Evolutionary conservation across 2,888 invertebrate genomes (phyloP).

Genomic region (Calameuta filiformis): DNA sequence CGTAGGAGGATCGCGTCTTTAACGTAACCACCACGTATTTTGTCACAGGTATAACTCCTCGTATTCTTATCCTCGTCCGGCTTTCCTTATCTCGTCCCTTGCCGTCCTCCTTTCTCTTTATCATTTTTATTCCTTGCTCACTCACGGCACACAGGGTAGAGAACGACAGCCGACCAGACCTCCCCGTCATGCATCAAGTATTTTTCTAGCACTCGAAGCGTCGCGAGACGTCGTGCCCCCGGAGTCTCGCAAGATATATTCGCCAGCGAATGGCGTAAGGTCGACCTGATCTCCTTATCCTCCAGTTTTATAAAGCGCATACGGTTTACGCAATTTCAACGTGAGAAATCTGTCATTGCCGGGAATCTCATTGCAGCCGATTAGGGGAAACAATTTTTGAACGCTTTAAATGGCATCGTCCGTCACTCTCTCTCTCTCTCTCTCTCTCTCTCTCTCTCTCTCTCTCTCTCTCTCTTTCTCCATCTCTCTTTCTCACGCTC

Average conservation of each 20-base stretch:
- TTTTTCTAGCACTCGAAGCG: conserved; percentile 15
- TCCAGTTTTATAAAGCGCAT: too few relatives aligned
- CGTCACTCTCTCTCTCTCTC: conserved; percentile 11
- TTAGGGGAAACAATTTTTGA: neutral
- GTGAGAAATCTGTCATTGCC: neutral
- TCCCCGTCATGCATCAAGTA: conserved; percentile 21
- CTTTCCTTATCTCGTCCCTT: too few relatives aligned
- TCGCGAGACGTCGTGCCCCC: too few relatives aligned
- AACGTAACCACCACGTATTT: conserved; percentile 27
- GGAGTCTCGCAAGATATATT: conserved; percentile 12
- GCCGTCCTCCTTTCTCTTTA: too few relatives aligned
- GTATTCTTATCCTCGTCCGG: neutral
- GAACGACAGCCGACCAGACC: conserved; percentile 9
- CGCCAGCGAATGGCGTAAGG: conserved; percentile 6
- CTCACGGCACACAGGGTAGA: neutral
- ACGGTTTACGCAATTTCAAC: too few relatives aligned
- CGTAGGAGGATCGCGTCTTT: too few relatives aligned
- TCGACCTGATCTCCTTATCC: too few relatives aligned
- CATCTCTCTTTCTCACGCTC: neutral
- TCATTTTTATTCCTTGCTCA: too few relatives aligned
- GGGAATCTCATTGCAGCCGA: neutral
- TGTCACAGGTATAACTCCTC: conserved; percentile 42
- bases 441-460: neutral
- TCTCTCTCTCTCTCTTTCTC: conserved; percentile 1
- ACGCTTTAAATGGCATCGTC: conserved; percentile 33